Conservation (phyloP, 2,113 vertebrate genomes). For the Chlamydotis undulata region DNA sequence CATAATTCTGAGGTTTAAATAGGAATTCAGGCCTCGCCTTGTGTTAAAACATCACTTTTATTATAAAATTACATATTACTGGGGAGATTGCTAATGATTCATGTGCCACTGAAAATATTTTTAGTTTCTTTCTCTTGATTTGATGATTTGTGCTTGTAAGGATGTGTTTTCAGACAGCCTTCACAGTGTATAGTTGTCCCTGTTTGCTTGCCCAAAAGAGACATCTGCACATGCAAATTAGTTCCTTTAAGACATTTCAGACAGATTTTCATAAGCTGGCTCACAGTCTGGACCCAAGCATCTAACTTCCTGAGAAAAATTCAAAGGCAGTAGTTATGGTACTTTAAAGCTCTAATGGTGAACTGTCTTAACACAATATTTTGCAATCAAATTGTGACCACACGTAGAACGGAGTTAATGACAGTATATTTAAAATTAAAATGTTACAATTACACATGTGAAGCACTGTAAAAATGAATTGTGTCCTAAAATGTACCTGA, state of each 20-base stretch:
- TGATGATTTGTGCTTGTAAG: conserved; percentile 6
- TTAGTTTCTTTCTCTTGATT: conserved; percentile 22
- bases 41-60: not conserved
- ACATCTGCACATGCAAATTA: conserved; percentile 41
- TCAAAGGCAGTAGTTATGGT: not conserved
- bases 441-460: not conserved
- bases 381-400: not conserved
- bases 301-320: not conserved
- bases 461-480: not conserved
- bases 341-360: not conserved
- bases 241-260: not conserved
- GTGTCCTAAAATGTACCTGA: conserved; percentile 80
- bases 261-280: not conserved
- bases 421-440: not conserved
- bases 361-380: not conserved
- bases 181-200: not conserved
- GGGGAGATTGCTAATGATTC: not conserved
- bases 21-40: not conserved
- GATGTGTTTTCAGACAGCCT: conserved; percentile 25
- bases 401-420: accelerated
- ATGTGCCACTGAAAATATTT: conserved; percentile 22
- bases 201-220: conserved; percentile 18
- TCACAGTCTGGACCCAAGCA: not conserved
- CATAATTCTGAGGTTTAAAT: not conserved
- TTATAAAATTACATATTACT: conserved; percentile 26